Evolutionary conservation across 2,888 invertebrate genomes (phyloP), one percentile per base, ranked within the genome.

Genomic region (Xestia ashworthii): DNA sequence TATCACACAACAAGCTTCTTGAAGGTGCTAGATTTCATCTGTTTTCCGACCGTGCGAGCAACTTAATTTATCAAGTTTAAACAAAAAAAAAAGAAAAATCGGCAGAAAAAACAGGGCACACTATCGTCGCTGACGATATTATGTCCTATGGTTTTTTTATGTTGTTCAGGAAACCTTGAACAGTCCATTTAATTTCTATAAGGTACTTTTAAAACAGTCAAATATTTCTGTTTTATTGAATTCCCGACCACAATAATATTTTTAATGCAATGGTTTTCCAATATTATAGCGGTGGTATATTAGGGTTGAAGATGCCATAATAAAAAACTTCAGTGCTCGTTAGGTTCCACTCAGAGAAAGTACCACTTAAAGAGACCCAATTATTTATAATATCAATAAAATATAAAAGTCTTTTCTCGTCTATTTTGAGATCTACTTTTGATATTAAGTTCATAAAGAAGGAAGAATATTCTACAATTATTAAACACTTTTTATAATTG

Each of bases 311-410:
- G 46, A 83, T 67, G 66, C 66, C 80, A 62, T 80, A 70, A 58
- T 81, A 81, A 80, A 79, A 84, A 81, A 70, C 74, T 80, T 84
- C 44, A 84, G 69, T 80, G 84, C 69, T 81, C 81, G 84, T 81
- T 84, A 80, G 69, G 80, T 84, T 48, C 81, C 81, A 84, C 81
- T 81, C 58, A 71, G 53, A 44, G 32, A 83, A 83, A 83, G 80
- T 80, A 71, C 83, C 80, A 67, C 84, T 81, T 79, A 79, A 62
- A 41, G 74, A 70, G 81, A 80, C 81, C 81, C 81, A 84, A 81
- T 81, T 80, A 84, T 84, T 67, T 81, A 78, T 66, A 58, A 65
- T 72, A 81, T 84, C 84, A 84, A 69, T 72, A 69, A 80, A 79
- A 72, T 58, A 69, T 81, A 72, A 65, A 69, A 55, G 48, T n/a